Conservation (phyloP, 2,888 invertebrate species). For the Laspeyria flexula region DNA sequence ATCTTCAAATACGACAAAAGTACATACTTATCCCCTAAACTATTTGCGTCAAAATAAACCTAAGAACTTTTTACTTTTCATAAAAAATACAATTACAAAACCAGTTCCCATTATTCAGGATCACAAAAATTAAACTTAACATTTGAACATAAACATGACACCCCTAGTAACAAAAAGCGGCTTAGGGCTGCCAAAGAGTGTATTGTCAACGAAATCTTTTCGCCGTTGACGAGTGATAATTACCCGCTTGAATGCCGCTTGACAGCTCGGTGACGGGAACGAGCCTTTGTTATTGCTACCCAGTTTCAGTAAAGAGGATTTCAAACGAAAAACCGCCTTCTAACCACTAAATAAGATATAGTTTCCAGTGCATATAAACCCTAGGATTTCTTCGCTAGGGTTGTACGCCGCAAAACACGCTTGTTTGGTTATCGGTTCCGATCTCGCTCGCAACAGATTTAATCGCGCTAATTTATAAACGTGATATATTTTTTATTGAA, state of each 20-base stretch:
- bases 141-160: conserved; percentile 40
- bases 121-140: conserved; percentile 32
- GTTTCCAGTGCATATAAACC: conserved; percentile 1
- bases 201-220: conserved; percentile 67
- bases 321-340: background rate
- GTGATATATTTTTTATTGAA: conserved; percentile 52
- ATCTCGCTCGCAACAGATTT: conserved; percentile 52
- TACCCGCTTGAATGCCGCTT: conserved; percentile 70
- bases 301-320: conserved; percentile 1
- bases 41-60: conserved; percentile 5
- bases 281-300: conserved; percentile 43
- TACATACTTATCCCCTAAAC: background rate
- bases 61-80: too few species aligned
- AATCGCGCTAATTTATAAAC: conserved; percentile 56
- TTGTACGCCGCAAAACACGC: conserved; percentile 42
- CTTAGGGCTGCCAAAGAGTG: conserved; percentile 60
- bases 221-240: conserved; percentile 69
- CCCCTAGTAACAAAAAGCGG: conserved; percentile 46
- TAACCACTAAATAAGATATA: conserved; percentile 6
- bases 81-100: conserved; percentile 17
- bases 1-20: background rate
- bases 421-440: conserved; percentile 53
- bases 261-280: conserved; percentile 53
- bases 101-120: conserved; percentile 15
- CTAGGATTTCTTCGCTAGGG: conserved; percentile 18